Conservation (phyloP, 2,888 invertebrate species). For the Gari tellinella region DNA sequence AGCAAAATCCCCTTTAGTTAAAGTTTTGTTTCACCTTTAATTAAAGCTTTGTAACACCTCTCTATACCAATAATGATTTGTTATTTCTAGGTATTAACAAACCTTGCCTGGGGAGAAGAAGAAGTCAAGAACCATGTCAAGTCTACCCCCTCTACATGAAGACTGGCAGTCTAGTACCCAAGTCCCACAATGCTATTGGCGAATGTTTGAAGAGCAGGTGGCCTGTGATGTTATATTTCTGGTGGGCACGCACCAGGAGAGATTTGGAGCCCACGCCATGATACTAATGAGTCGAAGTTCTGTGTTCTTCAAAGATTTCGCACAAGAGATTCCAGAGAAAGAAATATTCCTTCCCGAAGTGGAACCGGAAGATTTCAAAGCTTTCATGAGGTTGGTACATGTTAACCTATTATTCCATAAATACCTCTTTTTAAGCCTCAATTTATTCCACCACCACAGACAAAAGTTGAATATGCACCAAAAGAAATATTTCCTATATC, state of each 20-base stretch:
- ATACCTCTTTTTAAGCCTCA: too few species aligned
- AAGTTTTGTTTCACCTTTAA: too few species aligned
- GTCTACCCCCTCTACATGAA: constrained; percentile 13
- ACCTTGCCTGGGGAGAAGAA: too few species aligned
- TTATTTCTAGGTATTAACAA: too few species aligned
- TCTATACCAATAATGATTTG: too few species aligned
- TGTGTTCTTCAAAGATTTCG: constrained; percentile 40
- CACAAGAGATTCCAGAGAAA: constrained; percentile 17
- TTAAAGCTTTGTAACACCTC: too few species aligned
- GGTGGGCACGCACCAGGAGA: constrained; percentile 36
- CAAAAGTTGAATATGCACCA: too few species aligned
- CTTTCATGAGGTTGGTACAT: constrained; percentile 32
- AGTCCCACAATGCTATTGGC: constrained; percentile 28
- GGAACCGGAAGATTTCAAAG: constrained; percentile 28
- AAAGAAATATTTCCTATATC: too few species aligned
- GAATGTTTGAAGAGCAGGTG: constrained; percentile 40
- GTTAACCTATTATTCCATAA: too few species aligned
- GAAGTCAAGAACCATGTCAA: background rate
- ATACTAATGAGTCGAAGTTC: constrained; percentile 47
- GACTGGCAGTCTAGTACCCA: constrained; percentile 46
- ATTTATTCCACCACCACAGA: too few species aligned
- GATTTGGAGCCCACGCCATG: constrained; percentile 49
- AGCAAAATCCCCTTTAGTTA: too few species aligned
- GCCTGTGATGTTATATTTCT: constrained; percentile 56
- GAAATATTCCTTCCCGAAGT: constrained; percentile 35